Conservation (phyloP, 1,140 invertebrate genomes). For the Philopotamus ludificatus region DNA sequence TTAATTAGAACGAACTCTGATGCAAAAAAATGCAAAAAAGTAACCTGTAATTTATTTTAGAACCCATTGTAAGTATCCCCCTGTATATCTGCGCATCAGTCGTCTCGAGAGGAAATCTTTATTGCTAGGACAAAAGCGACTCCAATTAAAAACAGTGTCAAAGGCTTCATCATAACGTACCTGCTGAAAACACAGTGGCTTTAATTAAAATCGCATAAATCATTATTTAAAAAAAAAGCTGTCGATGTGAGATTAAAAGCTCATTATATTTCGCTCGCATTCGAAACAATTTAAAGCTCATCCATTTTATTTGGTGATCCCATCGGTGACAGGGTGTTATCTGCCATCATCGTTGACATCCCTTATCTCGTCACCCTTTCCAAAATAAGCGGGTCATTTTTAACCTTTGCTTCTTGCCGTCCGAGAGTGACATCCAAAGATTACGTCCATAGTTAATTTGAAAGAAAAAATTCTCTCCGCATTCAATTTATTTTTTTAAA, state of each 20-base stretch:
- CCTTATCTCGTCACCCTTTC: constrained; percentile 15
- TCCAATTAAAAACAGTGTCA: constrained; percentile 24
- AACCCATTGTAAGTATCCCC: constrained; percentile 5
- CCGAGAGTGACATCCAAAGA: too few species aligned
- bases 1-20: constrained; percentile 3
- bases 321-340: constrained; percentile 21
- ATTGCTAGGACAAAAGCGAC: not conserved
- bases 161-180: not conserved
- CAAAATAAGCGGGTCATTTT: constrained; percentile 16
- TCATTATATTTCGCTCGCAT: not conserved
- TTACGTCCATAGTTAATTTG: not conserved
- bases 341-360: constrained; percentile 13
- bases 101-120: constrained; percentile 15
- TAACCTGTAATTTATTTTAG: not conserved
- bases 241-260: not conserved
- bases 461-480: not conserved
- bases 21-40: not conserved
- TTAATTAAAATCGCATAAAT: too few species aligned
- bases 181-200: not conserved
- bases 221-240: too few species aligned
- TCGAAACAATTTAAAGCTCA: constrained; percentile 24
- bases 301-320: constrained; percentile 23
- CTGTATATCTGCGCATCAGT: not conserved
- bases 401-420: constrained; percentile 22
- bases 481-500: not conserved